Evolutionary conservation across 2,113 vertebrate species (phyloP).

Genomic region (Menidia beryllina): DNA sequence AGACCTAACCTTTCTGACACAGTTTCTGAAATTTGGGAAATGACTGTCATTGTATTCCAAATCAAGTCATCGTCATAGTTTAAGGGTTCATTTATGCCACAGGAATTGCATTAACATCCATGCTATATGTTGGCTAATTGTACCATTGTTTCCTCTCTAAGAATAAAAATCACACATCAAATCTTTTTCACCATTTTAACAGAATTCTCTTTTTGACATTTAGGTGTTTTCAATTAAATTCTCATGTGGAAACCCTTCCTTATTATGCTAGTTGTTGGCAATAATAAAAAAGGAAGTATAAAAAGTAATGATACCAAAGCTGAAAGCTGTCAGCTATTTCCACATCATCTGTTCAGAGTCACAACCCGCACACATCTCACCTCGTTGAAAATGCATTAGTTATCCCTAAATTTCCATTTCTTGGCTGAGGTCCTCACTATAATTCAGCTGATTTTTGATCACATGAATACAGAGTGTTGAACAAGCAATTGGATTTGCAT

Average conservation of each 20-base stretch:
- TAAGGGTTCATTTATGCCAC: no score
- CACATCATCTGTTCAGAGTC: constrained; percentile 47
- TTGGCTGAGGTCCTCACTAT: constrained; percentile 51
- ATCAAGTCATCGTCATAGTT: no score
- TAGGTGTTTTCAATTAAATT: not conserved
- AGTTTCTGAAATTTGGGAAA: no score
- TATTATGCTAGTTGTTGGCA: constrained; percentile 11
- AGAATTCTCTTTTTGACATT: constrained; percentile 22
- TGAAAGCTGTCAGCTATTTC: constrained; percentile 58
- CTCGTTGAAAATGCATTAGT: constrained; percentile 67
- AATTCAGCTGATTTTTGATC: constrained; percentile 71
- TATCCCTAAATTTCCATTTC: constrained; percentile 71
- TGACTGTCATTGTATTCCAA: no score
- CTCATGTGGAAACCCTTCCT: not conserved
- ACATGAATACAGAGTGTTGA: constrained; percentile 73
- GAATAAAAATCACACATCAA: not conserved
- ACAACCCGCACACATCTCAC: constrained; percentile 50
- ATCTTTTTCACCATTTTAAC: constrained; percentile 8
- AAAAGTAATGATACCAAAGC: constrained; percentile 43
- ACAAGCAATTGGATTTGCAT: constrained; percentile 77
- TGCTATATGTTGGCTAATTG: constrained; percentile 17
- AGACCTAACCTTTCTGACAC: no score
- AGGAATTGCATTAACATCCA: no score
- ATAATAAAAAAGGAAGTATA: constrained; percentile 3
- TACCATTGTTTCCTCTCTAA: not conserved